Evolutionary conservation across 37 sponge, comb jelly and placozoan species (phyloP).

Genomic region (Haliclona indistincta): DNA sequence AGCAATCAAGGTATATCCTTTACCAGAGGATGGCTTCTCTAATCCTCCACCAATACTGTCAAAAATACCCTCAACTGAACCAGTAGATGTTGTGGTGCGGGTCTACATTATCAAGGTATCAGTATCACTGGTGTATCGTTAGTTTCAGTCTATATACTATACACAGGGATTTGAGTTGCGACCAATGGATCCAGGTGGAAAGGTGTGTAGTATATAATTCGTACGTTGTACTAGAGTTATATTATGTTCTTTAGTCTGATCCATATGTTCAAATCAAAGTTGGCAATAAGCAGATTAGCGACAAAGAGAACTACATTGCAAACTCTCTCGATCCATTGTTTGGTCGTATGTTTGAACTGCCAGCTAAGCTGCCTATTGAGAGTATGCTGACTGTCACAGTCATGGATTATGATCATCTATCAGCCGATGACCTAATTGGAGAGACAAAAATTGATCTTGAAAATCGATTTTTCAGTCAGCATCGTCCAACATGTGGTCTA

Average conservation of each 20-base stretch:
- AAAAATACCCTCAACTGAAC: conserved; percentile 69
- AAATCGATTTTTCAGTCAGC: conserved; percentile 64
- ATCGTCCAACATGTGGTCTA: conserved; percentile 71
- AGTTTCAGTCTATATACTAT: too few species aligned
- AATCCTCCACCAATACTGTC: conserved; percentile 60
- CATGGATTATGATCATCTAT: conserved; percentile 72
- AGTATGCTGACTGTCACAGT: conserved; percentile 64
- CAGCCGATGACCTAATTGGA: conserved; percentile 88
- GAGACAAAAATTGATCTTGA: conserved; percentile 84
- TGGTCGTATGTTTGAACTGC: conserved; percentile 81
- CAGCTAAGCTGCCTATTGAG: conserved; percentile 63
- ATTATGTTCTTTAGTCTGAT: conserved; percentile 34
- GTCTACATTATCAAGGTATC: conserved; percentile 93
- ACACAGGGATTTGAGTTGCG: conserved; percentile 1
- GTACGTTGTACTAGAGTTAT: not conserved
- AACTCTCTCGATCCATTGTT: conserved; percentile 75
- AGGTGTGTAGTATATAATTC: conserved; percentile 40
- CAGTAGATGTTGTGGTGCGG: conserved; percentile 79
- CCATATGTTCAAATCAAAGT: conserved; percentile 68
- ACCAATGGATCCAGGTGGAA: conserved; percentile 2
- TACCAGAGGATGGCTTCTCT: conserved; percentile 88
- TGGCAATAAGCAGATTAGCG: conserved; percentile 56
- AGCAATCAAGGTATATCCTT: conserved; percentile 86
- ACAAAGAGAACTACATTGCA: conserved; percentile 80
- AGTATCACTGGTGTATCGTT: too few species aligned